Base-by-base conservation (phyloP, 2,888 invertebrate genomes). In the Cataglyphis rosenhaueri region DNA sequence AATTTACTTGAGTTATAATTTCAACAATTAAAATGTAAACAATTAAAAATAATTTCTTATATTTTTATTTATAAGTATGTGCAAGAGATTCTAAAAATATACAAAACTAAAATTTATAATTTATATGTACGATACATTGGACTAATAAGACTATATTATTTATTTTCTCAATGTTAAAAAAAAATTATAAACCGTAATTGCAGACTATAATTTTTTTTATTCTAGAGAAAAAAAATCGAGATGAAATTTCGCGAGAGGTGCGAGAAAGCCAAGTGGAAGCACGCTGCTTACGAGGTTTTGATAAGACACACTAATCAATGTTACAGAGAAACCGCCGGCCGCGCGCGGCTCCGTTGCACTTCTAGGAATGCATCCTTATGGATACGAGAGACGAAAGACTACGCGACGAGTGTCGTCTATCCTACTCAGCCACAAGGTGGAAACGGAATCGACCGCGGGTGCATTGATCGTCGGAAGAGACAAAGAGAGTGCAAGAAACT, bases 401-500 rank as follows among this genome's bases (percentile, higher is more conserved):
- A 88, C 84, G 70, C 82, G 88, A 76, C 62, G 35, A 81, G 59
- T 38, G 48, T 74, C 84, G 84, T 85, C 70, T 76, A 59, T 75
- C 81, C 25, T 48, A 38, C 52, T 79, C 73, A 52, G 64, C 68
- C 57, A 29, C 78, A 81, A 78, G 81, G 85, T 79, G 79, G 32
- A 79, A 78, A 82, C 57, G 57, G 41, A 65, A 59, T 62, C 74
- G 62, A 38, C 64, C 61, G 66, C 25, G 52, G 29, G 59, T 66
- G n/a, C 57, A 62, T n/a, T 70, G 35, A 57, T 73, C 75, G 73
- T 59, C 44, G 78, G 75, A 66, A 71, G 84, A 64, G 79, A 83
- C 62, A 76, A 82, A 76, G 68, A 65, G 85, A 86, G 89, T 89
- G 88, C 88, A 88, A 89, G 81, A 84, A 89, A 88, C 89, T 84